phyloP scores from a whole-genome alignment of 2,888 invertebrate species.

The Metopia argyrocephala region DNA sequence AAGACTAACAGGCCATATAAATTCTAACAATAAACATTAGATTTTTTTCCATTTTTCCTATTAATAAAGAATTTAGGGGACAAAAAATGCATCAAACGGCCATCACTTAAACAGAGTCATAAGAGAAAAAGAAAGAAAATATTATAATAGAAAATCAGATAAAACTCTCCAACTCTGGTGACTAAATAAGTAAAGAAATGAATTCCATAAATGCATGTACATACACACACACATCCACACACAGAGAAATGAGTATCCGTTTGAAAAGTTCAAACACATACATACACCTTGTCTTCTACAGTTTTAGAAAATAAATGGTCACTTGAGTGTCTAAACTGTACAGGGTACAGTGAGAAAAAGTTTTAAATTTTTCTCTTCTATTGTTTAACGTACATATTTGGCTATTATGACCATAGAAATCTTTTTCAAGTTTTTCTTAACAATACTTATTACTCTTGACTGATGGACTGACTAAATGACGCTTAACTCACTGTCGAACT shows the following conservation, averaged over 20 bases:
- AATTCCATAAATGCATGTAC: slow-evolving; percentile 11
- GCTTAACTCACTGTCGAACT: slow-evolving; percentile 3
- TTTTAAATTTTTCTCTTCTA: not conserved
- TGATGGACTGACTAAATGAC: slow-evolving; percentile 5
- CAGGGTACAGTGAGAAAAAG: slow-evolving; percentile 4
- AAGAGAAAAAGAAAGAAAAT: slow-evolving; percentile 28
- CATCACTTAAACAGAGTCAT: slow-evolving; percentile 40
- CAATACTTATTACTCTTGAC: not conserved
- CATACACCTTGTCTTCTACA: not conserved
- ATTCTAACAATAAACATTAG: slow-evolving; percentile 41
- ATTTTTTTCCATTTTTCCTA: slow-evolving; percentile 18
- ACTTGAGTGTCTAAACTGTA: not conserved
- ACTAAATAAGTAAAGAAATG: slow-evolving; percentile 55
- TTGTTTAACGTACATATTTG: not conserved
- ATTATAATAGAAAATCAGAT: slow-evolving; percentile 55
- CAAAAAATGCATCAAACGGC: slow-evolving; percentile 59
- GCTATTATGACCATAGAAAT: slow-evolving; percentile 20
- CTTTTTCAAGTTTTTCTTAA: not conserved
- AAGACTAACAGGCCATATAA: slow-evolving; percentile 48
- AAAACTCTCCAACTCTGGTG: slow-evolving; percentile 57
- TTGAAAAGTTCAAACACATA: no score
- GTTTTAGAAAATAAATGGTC: not conserved
- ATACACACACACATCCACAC: not conserved
- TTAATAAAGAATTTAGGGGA: not conserved
- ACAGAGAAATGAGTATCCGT: not conserved